Evolutionary conservation across 2,797 vertebrate genomes (phyloP).

Genomic region (Megaceryle alcyon): DNA sequence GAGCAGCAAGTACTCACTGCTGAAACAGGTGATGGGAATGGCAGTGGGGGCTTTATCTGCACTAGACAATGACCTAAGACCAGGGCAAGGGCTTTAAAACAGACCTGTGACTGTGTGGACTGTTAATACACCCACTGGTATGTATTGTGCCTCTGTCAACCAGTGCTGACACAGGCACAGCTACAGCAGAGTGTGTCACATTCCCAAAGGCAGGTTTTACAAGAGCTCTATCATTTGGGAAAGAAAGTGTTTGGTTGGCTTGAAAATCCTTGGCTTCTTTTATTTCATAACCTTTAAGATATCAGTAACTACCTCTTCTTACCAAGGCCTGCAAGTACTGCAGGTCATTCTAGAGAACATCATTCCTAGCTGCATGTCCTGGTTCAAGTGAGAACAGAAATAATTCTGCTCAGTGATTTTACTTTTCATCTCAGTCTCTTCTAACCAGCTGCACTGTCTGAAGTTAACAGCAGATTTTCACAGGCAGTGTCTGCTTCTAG

Average conservation of each 20-base stretch:
- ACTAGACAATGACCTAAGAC: neutral
- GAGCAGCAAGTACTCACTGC: neutral
- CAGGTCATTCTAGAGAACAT: neutral
- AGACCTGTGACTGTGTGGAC: neutral
- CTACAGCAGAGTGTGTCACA: neutral
- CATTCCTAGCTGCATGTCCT: neutral
- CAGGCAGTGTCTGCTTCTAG: neutral
- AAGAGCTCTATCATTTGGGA: neutral
- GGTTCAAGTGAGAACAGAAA: neutral
- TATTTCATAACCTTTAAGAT: neutral
- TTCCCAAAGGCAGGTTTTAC: neutral
- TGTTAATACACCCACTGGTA: neutral
- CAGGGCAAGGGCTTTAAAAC: neutral
- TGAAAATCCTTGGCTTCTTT: neutral
- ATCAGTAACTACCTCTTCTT: neutral
- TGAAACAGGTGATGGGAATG: neutral
- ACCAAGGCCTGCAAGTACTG: neutral
- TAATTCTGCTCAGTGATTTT: neutral
- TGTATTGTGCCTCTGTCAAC: neutral
- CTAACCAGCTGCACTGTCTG: too few species aligned
- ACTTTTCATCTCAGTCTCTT: too few species aligned
- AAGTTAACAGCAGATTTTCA: too few species aligned
- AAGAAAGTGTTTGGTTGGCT: fast-evolving
- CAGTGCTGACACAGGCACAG: neutral
- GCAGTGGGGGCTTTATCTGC: neutral